A percentile compares a stretch with the other conserved stretches of the same genome.
These are phyloP conservation scores for Sparidentex hasta DNA, from an alignment of 2,797 vertebrate genomes.

Conservation along the genomic window DNA sequence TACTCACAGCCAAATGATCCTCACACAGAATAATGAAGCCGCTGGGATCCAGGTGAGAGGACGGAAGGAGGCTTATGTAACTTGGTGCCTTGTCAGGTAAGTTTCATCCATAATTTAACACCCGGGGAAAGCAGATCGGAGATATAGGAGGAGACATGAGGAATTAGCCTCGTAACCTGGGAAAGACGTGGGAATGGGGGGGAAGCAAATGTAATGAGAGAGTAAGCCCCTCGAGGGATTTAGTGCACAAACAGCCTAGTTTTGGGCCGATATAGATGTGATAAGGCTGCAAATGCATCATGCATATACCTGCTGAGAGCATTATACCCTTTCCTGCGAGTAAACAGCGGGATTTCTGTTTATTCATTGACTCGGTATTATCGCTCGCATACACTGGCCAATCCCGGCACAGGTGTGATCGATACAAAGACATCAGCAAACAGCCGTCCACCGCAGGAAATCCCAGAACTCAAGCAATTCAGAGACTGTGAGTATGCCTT, in stretches of 20 bases:
- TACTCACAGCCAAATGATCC: conserved; percentile 82
- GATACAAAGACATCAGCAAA: conserved; percentile 51
- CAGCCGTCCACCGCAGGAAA: conserved; percentile 44
- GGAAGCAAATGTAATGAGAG: conserved; percentile 66
- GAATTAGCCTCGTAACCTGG: conserved; percentile 77
- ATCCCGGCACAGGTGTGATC: conserved; percentile 41
- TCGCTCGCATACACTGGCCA: conserved; percentile 11
- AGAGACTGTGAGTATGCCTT: conserved; percentile 21
- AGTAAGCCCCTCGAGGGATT: conserved; percentile 40
- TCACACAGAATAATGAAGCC: conserved; percentile 82
- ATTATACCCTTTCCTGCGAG: conserved; percentile 17
- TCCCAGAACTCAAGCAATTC: conserved; percentile 30
- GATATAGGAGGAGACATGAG: conserved; percentile 71
- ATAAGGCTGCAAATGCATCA: conserved; percentile 54
- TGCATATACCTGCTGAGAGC: conserved; percentile 42
- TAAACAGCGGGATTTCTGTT: conserved; percentile 55
- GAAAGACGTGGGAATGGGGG: conserved; percentile 55
- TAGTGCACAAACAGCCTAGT: conserved; percentile 43
- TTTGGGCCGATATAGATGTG: conserved; percentile 42
- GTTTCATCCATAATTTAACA: conserved; percentile 82
- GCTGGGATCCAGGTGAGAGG: conserved; percentile 81
- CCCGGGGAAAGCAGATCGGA: conserved; percentile 63
- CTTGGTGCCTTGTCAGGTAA: conserved; percentile 75
- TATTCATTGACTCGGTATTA: conserved; percentile 42
- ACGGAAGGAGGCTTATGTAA: conserved; percentile 78